A percentile compares a stretch with the other conserved stretches of the same genome.
Conservation (phyloP, 2,797 vertebrate species). For the Acridotheres tristis region DNA sequence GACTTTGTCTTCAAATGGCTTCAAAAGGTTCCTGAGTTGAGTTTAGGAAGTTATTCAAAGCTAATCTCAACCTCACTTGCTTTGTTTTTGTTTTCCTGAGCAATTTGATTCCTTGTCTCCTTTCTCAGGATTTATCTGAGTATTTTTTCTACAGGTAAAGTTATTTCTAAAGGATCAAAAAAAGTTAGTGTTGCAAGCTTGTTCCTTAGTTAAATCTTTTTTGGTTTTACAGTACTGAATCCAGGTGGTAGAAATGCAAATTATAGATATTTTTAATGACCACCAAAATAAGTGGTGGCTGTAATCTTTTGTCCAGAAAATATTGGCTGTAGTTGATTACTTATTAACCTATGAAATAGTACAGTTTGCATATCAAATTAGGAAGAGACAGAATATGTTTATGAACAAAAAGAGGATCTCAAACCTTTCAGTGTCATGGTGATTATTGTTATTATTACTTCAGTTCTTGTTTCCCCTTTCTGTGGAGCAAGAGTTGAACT, state of each 20-base stretch:
- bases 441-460: not conserved
- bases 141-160: not conserved
- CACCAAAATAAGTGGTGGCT: not conserved
- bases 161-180: not conserved
- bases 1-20: not conserved
- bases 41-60: slow-evolving; percentile 19
- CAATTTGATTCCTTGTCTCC: not conserved
- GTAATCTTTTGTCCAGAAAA: not conserved
- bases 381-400: not conserved
- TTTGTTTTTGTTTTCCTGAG: not conserved
- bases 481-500: not conserved
- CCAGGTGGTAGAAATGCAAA: not conserved
- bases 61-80: not conserved
- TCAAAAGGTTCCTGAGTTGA: not conserved
- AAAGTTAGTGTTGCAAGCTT: not conserved
- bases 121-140: not conserved
- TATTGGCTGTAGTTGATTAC: not conserved
- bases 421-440: not conserved
- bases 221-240: not conserved
- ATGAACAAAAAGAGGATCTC: not conserved
- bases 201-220: not conserved
- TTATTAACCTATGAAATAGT: not conserved
- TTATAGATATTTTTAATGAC: not conserved
- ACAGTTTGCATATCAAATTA: not conserved
- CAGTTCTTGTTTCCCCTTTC: not conserved